Evolutionary conservation across 2,797 vertebrate species (phyloP).

Genomic region (Masticophis lateralis): DNA sequence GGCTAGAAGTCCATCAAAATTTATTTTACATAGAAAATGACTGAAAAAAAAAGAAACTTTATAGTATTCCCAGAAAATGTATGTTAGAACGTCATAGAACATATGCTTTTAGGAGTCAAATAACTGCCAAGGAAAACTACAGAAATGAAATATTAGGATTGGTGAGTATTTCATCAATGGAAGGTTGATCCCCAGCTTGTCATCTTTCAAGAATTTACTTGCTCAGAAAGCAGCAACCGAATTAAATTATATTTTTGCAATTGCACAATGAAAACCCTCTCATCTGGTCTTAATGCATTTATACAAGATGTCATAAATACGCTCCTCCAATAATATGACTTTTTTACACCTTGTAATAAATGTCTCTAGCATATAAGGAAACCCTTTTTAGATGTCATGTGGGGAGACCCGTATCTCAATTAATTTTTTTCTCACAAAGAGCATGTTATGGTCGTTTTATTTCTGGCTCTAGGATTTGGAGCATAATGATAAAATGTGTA

Average conservation of each 20-base stretch:
- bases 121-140: neutral
- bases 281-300: neutral
- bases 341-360: conserved; percentile 16
- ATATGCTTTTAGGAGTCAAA: neutral
- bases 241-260: conserved; percentile 2
- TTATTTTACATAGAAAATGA: neutral
- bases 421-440: neutral
- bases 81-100: conserved; percentile 1
- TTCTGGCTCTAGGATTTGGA: neutral
- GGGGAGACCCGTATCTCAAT: neutral
- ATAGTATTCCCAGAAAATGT: neutral
- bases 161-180: neutral
- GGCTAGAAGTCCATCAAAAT: neutral
- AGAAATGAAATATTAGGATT: neutral
- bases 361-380: conserved; percentile 26
- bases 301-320: neutral
- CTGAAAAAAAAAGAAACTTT: neutral
- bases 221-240: neutral
- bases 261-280: neutral
- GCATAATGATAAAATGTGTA: neutral
- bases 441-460: neutral
- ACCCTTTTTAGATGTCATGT: conserved; percentile 20
- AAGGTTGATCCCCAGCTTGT: conserved; percentile 3
- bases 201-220: conserved; percentile 41
- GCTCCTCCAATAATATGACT: conserved; percentile 24